These are phyloP conservation scores for Apostichopus californicus DNA, from an alignment of 35 echinoderm and acorn worm genomes.

Conservation along the genomic window DNA sequence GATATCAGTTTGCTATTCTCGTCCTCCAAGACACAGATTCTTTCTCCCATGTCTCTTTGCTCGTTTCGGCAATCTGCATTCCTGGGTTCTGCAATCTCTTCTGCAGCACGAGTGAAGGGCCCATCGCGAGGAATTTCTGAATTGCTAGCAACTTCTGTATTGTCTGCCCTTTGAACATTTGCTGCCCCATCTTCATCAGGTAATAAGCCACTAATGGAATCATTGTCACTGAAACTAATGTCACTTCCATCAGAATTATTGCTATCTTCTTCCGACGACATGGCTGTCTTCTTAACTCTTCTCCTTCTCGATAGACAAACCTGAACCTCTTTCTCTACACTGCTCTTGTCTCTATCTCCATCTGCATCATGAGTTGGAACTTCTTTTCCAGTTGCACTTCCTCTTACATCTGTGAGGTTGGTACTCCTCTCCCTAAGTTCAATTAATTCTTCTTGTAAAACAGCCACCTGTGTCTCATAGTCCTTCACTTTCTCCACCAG, in stretches of 20 bases:
- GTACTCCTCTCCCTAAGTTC: conserved; percentile 7
- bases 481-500: conserved; percentile 36
- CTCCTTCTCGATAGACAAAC: not conserved
- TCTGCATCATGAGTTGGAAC: not conserved
- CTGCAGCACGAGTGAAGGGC: not conserved
- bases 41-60: not conserved
- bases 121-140: not conserved
- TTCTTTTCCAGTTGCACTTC: not conserved
- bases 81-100: not conserved
- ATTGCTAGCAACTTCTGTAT: not conserved
- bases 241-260: not conserved
- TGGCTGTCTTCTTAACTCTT: not conserved
- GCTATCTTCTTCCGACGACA: not conserved
- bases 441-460: conserved; percentile 37
- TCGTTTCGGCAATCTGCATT: not conserved
- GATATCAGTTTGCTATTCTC: not conserved
- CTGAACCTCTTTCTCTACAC: conserved; percentile 29
- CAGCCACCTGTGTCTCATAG: conserved; percentile 11
- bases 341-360: conserved; percentile 1
- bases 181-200: conserved; percentile 28
- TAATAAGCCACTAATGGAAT: conserved; percentile 36
- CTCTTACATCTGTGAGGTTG: not conserved
- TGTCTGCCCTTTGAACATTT: not conserved
- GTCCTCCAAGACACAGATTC: not conserved
- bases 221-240: conserved; percentile 41